phyloP scores from a whole-genome alignment of 1,140 invertebrate species.

The Pygmarrhopalites habei region DNA sequence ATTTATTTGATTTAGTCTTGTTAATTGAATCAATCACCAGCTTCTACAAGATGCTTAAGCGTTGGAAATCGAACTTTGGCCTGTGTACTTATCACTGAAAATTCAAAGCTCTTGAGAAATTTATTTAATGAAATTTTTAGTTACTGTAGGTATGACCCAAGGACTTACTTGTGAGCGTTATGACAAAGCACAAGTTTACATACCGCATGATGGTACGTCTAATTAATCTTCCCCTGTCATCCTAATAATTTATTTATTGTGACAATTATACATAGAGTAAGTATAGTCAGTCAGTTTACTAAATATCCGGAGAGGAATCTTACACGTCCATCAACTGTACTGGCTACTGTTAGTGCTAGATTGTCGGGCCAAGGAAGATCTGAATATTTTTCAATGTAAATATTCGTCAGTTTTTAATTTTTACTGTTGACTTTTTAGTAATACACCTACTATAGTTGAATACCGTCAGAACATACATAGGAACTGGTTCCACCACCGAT shows the following conservation, averaged over 20 bases:
- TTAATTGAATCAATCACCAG: slow-evolving; percentile 9
- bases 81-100: slow-evolving; percentile 46
- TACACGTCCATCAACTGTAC: background rate
- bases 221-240: slow-evolving; percentile 45
- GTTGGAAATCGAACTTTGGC: slow-evolving; percentile 53
- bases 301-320: background rate
- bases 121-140: too few species aligned
- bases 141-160: too few species aligned
- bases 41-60: slow-evolving; percentile 47
- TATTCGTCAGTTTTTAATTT: too few species aligned
- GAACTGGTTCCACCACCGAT: slow-evolving; percentile 88
- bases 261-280: background rate
- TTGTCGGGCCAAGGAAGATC: slow-evolving; percentile 1
- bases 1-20: background rate
- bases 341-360: background rate
- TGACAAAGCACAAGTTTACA: slow-evolving; percentile 46
- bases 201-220: slow-evolving; percentile 53
- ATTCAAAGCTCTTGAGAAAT: too few species aligned
- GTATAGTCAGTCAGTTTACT: background rate
- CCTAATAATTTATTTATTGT: slow-evolving; percentile 18
- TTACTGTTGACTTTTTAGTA: background rate
- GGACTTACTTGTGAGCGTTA: too few species aligned
- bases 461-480: background rate
- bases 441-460: background rate
- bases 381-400: background rate